A percentile compares a stretch with the other conserved stretches of the same genome.
Evolutionary conservation across 2,113 vertebrate species (phyloP).

Genomic region (Empidonax traillii): DNA sequence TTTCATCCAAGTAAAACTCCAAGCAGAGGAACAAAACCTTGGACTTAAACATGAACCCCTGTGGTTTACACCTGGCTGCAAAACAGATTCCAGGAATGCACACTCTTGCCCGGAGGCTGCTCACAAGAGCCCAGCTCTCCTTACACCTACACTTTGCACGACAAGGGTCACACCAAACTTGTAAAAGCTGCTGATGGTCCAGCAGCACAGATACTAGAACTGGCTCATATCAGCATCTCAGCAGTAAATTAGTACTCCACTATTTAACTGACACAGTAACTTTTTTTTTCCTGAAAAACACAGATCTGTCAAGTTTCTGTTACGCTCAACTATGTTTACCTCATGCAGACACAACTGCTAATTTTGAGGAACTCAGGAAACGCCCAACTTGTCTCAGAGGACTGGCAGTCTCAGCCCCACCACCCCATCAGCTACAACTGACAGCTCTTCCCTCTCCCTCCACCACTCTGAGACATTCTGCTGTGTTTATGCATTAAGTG

Average conservation of each 20-base stretch:
- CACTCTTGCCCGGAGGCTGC: accelerated
- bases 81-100: accelerated
- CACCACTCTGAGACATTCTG: not conserved
- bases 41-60: not conserved
- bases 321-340: not conserved
- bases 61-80: not conserved
- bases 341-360: not conserved
- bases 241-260: not conserved
- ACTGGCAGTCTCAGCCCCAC: not conserved
- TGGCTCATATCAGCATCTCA: not conserved
- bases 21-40: not conserved
- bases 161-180: accelerated
- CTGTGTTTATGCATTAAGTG: not conserved
- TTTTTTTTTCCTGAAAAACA: not conserved
- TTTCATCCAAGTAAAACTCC: not conserved
- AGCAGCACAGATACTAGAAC: not conserved
- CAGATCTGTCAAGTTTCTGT: not conserved
- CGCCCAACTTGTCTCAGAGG: not conserved
- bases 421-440: not conserved
- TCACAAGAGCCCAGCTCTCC: accelerated
- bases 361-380: not conserved
- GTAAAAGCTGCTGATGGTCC: not conserved
- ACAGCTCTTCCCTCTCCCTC: not conserved
- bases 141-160: accelerated
- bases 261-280: not conserved